Evolutionary conservation across 2,797 vertebrate species (phyloP), one percentile per base, ranked within the genome.

Genomic region (Thaleichthys pacificus): DNA sequence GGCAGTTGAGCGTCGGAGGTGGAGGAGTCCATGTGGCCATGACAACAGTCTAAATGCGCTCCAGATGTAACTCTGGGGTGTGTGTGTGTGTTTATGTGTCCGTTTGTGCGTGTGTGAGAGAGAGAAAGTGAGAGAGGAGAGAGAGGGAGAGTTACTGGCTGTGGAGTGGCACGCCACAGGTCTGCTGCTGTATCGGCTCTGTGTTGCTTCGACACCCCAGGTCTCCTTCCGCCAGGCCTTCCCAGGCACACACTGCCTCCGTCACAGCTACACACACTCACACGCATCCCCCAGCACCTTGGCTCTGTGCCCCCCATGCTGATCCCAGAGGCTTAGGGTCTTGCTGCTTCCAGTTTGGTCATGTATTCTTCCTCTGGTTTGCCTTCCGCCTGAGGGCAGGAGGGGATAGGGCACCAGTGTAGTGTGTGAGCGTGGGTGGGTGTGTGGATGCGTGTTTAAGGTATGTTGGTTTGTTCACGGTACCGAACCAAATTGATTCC

Each of bases 31-130:
- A 42, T 70, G 42, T 77, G 73, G 79, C 84, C 83, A 80, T 82
- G 86, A 85, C 85, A 87, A 82, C 79, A 72, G 57, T 73, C 14
- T 80, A 87, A 90, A 91, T 90, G 77, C 74, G 26, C 78, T 87
- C 75, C 91, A 92, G 88, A 90, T 91, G 89, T 82, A 73, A 30
- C 35, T 12, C 3, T 32, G n/a, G 30, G 8, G 12, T 35, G 30
- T 19, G 14, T 65, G 15, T 65, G 17, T 65, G 12, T 0, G 60
- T 15, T 72, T 66, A 35, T 73, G 76, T 66, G 49, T 73, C 64
- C 54, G 71, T 57, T 57, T 49, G 24, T 62, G 28, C 51, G 38
- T 66, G 65, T 66, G 65, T 17, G 35, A 38, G 35, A 38, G 35
- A 38, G 35, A 38, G 75, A 17, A 61, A 69, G 58, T 72, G 49